Evolutionary conservation across 2,797 vertebrate species (phyloP).

Genomic region (Thaleichthys pacificus): DNA sequence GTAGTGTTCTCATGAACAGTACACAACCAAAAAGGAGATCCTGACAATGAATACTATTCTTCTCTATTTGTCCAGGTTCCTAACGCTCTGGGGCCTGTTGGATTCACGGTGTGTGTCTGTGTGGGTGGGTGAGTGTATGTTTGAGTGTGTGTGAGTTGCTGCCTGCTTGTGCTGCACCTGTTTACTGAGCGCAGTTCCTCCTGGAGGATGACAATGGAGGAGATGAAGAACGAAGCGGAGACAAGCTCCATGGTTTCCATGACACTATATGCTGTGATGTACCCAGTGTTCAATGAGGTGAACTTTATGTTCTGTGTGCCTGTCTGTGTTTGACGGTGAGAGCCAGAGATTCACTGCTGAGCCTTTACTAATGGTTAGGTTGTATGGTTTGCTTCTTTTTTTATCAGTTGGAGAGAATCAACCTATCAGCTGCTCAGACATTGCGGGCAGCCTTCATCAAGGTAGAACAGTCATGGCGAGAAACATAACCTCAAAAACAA

Average conservation of each 20-base stretch:
- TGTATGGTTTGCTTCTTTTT: neutral
- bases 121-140: constrained; percentile 71
- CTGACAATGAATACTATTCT: neutral
- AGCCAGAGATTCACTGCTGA: too few relatives aligned
- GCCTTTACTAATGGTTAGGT: neutral
- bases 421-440: constrained; percentile 97
- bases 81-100: constrained; percentile 50
- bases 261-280: constrained; percentile 98
- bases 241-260: constrained; percentile 99
- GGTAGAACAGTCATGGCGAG: constrained; percentile 69
- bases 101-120: constrained; percentile 44
- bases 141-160: constrained; percentile 79
- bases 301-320: neutral
- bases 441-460: constrained; percentile 98
- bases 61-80: constrained; percentile 39
- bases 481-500: neutral
- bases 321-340: neutral
- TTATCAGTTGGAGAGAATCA: constrained; percentile 94
- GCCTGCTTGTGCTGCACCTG: constrained; percentile 52
- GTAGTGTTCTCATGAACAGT: neutral
- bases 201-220: constrained; percentile 99
- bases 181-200: constrained; percentile 72
- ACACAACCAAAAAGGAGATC: neutral
- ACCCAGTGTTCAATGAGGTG: constrained; percentile 97
- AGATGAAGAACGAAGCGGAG: constrained; percentile 99